A percentile compares a stretch with the other conserved stretches of the same genome.
Evolutionary conservation across 2,113 vertebrate genomes (phyloP).

Genomic region (Trochalopteron elliotii): DNA sequence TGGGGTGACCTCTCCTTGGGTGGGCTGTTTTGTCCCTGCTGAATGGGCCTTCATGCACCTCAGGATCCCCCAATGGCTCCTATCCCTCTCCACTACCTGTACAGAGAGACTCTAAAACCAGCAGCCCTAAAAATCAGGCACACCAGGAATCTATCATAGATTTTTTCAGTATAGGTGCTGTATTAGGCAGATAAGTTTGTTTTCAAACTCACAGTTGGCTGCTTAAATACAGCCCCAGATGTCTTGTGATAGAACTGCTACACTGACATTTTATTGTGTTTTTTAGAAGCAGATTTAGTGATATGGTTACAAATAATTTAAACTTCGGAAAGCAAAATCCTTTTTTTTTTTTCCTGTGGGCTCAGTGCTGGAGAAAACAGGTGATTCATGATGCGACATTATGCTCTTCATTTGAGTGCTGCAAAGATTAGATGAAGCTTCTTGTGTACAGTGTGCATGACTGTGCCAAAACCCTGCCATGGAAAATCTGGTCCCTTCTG

Average conservation of each 20-base stretch:
- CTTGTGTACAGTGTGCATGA: not conserved
- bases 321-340: not conserved
- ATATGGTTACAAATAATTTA: not conserved
- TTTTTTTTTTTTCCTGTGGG: not conserved
- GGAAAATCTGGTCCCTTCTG: not conserved
- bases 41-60: not conserved
- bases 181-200: not conserved
- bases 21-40: not conserved
- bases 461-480: not conserved
- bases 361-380: not conserved
- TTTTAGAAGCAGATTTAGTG: not conserved
- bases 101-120: not conserved
- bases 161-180: not conserved
- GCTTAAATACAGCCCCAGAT: not conserved
- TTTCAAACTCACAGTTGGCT: not conserved
- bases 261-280: not conserved
- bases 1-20: not conserved
- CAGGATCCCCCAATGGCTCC: not conserved
- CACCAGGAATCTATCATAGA: not conserved
- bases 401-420: not conserved
- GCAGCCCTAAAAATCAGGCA: not conserved
- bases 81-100: not conserved
- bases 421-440: constrained; percentile 19
- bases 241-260: not conserved
- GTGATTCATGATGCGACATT: not conserved